Evolutionary conservation across 2,888 invertebrate genomes (phyloP), one percentile per base, ranked within the genome.

Genomic region (Orthonychiurus folsomi): DNA sequence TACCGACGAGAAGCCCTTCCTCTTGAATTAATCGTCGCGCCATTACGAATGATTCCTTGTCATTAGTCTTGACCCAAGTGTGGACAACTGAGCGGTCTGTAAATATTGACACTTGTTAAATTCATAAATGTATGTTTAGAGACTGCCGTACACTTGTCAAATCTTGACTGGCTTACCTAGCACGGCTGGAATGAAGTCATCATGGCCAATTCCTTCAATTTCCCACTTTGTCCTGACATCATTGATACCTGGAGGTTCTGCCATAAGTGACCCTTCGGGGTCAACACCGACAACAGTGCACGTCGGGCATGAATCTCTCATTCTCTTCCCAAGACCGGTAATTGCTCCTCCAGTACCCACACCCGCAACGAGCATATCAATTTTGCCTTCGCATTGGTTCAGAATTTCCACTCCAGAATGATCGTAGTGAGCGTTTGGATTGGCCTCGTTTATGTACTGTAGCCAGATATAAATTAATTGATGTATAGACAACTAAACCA

Each of bases 21-120:
- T 81, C 79, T 59, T 76, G 74, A 63, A 84, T 83, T 53, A 84
- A 74, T 50, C 80, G 75, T 5, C 84, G 74, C 1, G 83, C 77
- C 79, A 81, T 81, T 50, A 75, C 70, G 66, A 84, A 79, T 0
- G 82, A 80, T 26, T 80, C 80, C 69, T 78, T 77, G 71, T 83
- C 83, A 2, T 70, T 71, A 1, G 77, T 75, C 73, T 82, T 82
- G 72, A 79, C 77, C 83, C 83, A 83, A 68, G 80, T 78, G 78
- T 97, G 95, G 1, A 95, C 84, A 1, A 89, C 83, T 1, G 77
- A 80, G 54, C 86, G 83, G 79, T 90, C 91, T 62, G 76, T 75
- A 73, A 83, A 78, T 73, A 2, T 73, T 75, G 53, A 76, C 76
- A 74, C 73, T 76, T 76, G 71, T 70, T 26, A 48, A 56, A 28